Conservation (phyloP, 1,140 invertebrate genomes). For the Chelonus insularis region DNA sequence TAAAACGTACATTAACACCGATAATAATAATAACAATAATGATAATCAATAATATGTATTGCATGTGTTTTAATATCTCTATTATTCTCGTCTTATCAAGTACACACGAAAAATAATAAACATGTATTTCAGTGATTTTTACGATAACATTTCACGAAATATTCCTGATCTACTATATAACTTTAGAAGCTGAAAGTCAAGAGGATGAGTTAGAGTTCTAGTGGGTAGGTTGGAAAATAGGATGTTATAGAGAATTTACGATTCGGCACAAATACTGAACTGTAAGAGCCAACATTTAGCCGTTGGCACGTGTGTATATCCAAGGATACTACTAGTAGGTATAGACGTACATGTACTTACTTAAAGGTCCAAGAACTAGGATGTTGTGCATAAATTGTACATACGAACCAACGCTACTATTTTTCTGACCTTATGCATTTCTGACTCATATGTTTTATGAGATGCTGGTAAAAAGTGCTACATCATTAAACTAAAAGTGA, state of each 20-base stretch:
- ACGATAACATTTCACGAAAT: too few relatives aligned
- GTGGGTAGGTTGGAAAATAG: slow-evolving; percentile 6
- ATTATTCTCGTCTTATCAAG: too few relatives aligned
- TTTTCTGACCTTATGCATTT: slow-evolving; percentile 8
- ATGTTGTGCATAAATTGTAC: slow-evolving; percentile 27
- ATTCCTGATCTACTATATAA: background rate
- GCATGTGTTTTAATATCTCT: too few relatives aligned
- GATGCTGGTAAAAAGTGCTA: background rate
- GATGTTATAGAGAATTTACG: slow-evolving; percentile 7
- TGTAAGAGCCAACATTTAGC: background rate
- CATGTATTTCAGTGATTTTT: too few relatives aligned
- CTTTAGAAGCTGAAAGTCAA: background rate
- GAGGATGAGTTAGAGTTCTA: background rate
- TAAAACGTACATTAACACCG: too few relatives aligned
- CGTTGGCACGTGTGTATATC: slow-evolving; percentile 6
- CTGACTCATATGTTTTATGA: background rate
- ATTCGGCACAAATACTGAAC: slow-evolving; percentile 5
- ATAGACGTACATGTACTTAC: background rate
- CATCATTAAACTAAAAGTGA: too few relatives aligned
- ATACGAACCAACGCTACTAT: slow-evolving; percentile 1
- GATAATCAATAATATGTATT: too few relatives aligned
- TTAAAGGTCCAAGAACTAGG: too few relatives aligned
- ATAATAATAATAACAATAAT: too few relatives aligned
- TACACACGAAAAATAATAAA: too few relatives aligned
- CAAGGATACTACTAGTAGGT: background rate